Percentiles rank a stretch among this genome's conserved stretches.
Evolutionary conservation across 2,888 invertebrate species (phyloP).

Genomic region (Cosmia pyralina): DNA sequence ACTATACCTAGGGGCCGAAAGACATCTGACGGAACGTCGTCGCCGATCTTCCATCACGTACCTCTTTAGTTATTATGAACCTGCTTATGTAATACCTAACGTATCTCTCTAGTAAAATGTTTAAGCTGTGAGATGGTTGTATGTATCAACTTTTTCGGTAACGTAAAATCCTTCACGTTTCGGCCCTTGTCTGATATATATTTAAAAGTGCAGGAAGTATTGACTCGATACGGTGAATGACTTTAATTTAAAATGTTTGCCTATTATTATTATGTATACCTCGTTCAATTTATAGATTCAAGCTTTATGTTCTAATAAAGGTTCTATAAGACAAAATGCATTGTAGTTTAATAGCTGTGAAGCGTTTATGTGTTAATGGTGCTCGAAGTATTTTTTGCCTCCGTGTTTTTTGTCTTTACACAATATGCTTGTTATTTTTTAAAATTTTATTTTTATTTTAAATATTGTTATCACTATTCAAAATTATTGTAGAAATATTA

Average conservation of each 20-base stretch:
- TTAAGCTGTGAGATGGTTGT: background rate
- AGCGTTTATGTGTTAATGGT: background rate
- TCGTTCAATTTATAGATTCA: background rate
- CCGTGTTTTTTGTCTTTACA: background rate
- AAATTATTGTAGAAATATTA: background rate
- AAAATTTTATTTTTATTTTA: background rate
- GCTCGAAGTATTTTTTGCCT: background rate
- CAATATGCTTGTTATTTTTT: constrained; percentile 1
- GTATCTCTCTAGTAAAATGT: background rate
- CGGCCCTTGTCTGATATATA: background rate
- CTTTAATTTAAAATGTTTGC: background rate
- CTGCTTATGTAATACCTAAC: background rate
- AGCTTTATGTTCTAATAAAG: background rate
- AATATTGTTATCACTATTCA: background rate
- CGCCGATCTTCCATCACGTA: background rate
- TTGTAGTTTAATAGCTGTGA: background rate
- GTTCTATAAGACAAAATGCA: background rate
- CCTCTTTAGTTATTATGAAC: background rate
- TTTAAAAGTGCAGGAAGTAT: background rate
- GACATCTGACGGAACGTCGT: background rate
- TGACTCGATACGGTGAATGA: background rate
- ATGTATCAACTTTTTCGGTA: background rate
- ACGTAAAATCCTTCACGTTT: background rate
- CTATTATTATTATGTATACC: background rate
- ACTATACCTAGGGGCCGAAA: background rate